phyloP scores from a whole-genome alignment of 2,113 vertebrate genomes.

The Psophia crepitans region DNA sequence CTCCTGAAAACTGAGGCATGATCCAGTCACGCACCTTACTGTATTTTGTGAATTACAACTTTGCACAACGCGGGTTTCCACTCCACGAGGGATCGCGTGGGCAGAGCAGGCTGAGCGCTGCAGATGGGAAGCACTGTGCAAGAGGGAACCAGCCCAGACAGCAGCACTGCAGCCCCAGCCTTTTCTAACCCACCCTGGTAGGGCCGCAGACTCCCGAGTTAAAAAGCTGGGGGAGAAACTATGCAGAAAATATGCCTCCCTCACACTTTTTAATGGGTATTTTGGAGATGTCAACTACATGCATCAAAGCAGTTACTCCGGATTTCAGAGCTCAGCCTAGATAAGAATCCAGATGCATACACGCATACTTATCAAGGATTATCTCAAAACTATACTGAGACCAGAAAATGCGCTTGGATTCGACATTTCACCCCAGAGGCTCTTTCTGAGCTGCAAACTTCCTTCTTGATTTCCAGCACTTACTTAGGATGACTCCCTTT shows the following conservation, averaged over 20 bases:
- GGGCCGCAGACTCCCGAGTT: not conserved
- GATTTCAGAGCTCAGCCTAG: not conserved
- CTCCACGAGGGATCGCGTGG: accelerated
- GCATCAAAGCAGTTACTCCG: not conserved
- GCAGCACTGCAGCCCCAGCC: not conserved
- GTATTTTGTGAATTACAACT: not conserved
- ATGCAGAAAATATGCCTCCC: not conserved
- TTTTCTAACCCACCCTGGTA: not conserved
- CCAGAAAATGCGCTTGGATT: conserved; percentile 25
- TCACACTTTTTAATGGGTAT: not conserved
- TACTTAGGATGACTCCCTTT: conserved; percentile 27
- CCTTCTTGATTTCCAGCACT: conserved; percentile 18
- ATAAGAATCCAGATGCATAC: not conserved
- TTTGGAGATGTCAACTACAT: not conserved
- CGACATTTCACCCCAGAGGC: not conserved
- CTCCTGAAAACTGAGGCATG: not conserved
- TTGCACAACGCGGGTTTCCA: not conserved
- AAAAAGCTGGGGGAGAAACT: not conserved
- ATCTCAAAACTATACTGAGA: conserved; percentile 28
- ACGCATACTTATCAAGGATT: not conserved
- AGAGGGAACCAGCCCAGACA: not conserved
- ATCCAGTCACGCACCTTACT: not conserved
- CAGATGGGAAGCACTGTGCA: accelerated
- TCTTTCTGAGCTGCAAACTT: conserved; percentile 25
- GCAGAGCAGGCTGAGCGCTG: not conserved